These are phyloP conservation scores for Notodonta dromedarius DNA, from an alignment of 2,888 invertebrate genomes.

Conservation along the genomic window DNA sequence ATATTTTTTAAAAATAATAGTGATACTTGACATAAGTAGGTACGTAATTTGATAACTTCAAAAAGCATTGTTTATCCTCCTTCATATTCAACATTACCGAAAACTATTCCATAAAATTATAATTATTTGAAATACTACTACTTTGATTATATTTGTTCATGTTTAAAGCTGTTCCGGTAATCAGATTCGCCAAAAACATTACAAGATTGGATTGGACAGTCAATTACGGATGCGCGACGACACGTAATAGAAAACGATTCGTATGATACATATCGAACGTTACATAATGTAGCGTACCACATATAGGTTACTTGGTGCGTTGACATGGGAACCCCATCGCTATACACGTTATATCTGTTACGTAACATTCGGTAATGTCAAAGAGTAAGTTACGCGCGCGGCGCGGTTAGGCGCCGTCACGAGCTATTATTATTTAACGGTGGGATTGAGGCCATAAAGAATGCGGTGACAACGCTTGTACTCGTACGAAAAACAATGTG, in stretches of 20 bases:
- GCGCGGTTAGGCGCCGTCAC: conserved; percentile 27
- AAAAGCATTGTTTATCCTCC: too few species aligned
- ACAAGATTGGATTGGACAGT: background rate
- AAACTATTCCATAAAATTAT: too few species aligned
- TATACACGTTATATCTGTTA: conserved; percentile 44
- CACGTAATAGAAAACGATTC: conserved; percentile 2
- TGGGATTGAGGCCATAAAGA: conserved; percentile 18
- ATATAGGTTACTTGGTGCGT: conserved; percentile 41
- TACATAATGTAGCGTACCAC: conserved; percentile 25
- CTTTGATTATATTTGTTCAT: background rate
- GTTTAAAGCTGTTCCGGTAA: background rate
- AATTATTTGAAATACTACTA: too few species aligned
- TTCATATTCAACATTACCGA: too few species aligned
- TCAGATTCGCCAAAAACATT: background rate
- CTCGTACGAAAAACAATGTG: background rate
- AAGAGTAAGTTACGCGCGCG: conserved; percentile 58
- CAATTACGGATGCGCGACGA: background rate
- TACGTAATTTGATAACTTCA: too few species aligned
- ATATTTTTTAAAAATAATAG: too few species aligned
- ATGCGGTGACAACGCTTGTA: background rate
- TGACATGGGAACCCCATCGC: conserved; percentile 53
- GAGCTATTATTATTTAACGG: conserved; percentile 30
- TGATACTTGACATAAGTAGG: too few species aligned
- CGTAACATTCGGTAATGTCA: conserved; percentile 56
- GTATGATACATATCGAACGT: conserved; percentile 21